These are phyloP conservation scores for Procapra przewalskii DNA, from an alignment of 2,113 vertebrate species.

Conservation along the genomic window DNA sequence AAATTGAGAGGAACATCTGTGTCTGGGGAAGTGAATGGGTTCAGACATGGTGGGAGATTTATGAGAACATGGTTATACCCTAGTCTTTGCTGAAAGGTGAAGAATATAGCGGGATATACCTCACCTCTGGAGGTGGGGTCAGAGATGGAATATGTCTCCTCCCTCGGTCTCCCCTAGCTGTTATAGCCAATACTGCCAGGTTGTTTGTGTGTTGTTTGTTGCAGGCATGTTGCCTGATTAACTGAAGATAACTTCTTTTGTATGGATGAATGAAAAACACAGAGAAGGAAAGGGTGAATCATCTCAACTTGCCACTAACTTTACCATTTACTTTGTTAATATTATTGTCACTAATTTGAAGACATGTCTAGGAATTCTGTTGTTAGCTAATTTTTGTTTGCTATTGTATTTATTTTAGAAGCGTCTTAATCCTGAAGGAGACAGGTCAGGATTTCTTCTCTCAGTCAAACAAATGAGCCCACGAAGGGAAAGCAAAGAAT, in stretches of 20 bases:
- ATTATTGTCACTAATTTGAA: not conserved
- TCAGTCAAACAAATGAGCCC: not conserved
- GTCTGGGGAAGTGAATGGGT: not conserved
- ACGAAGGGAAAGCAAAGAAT: not conserved
- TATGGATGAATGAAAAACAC: not conserved
- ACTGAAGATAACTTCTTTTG: not conserved
- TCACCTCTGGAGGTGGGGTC: not conserved
- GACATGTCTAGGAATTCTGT: not conserved
- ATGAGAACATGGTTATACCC: not conserved
- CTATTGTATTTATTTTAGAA: not conserved
- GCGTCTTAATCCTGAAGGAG: not conserved
- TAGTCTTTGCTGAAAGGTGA: not conserved
- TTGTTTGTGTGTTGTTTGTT: not conserved
- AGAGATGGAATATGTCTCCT: not conserved
- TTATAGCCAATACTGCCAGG: not conserved
- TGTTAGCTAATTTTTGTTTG: not conserved
- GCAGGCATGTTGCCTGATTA: not conserved
- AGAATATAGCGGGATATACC: not conserved
- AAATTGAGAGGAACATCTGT: not conserved
- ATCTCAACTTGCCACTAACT: too few species aligned
- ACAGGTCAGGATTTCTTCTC: not conserved
- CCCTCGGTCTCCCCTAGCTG: not conserved
- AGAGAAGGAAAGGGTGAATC: not conserved
- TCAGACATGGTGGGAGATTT: not conserved
- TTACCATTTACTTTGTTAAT: not conserved